Evolutionary conservation across 2,113 vertebrate species (phyloP), one percentile per base, ranked within the genome.

Genomic region (Myotis lucifugus): DNA sequence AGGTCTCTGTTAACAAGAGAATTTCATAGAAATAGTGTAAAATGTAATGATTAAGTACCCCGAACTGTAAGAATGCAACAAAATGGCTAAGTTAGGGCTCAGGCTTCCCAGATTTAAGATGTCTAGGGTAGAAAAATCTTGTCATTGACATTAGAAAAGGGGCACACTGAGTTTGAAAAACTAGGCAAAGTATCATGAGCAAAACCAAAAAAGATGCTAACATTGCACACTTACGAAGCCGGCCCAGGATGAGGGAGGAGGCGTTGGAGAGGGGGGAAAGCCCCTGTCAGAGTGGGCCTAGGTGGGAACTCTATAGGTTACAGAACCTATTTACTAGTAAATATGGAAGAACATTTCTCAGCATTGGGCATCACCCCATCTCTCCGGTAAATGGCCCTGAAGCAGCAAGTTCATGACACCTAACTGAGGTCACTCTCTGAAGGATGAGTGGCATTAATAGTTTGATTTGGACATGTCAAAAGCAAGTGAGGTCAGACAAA

Each of bases 181-280:
- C 4, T 70, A 82, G 79, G 11, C 66, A 37, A 74, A 76, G 6
- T 14, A 73, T 46, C 59, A 74, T 37, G 2, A 73, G 34, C 27
- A 93, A 61, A 90, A 93, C 85, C n/a, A 25, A 34, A 95, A 78
- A 88, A 61, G 6, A 67, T 32, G 85, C 40, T 48, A 78, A 50
- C 8, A 61, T 8, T 74, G 32, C 40, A 89, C 12, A 25, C 29
- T 85, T 52, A 50, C 3, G 37, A 77, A 73, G 67, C 61, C 87
- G 70, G 25, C 4, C 15, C 59, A n/a, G n/a, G 15, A 23, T 46
- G 9, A 8, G 1, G 15, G 14, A n/a, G 34, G 19, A 5, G 46
- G 10, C 14, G 1, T 1, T 61, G 21, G 42, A 17, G n/a, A 8
- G 25, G 4, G 17, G 6, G 6, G 3, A 37, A 13, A 6, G 48